A percentile compares a stretch with the other conserved stretches of the same genome.
phyloP scores from a whole-genome alignment of 2,888 invertebrate genomes.

The Brachynemurus nebulosus region DNA sequence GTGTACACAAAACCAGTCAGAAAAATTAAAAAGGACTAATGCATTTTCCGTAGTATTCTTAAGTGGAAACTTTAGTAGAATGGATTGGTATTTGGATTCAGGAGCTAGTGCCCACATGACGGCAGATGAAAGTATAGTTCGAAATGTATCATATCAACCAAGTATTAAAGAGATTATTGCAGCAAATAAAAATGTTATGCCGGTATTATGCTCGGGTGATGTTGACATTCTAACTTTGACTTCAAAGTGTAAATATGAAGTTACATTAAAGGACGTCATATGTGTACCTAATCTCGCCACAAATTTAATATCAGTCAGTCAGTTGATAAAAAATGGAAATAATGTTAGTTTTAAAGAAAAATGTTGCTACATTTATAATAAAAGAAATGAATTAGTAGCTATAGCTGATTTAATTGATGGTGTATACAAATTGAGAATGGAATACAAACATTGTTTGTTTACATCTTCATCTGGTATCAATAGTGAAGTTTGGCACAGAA shows the following conservation, averaged over 20 bases:
- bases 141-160: background rate
- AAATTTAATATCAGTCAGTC: constrained; percentile 16
- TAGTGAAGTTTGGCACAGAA: background rate
- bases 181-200: constrained; percentile 14
- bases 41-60: constrained; percentile 4
- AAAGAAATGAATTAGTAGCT: constrained; percentile 22
- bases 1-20: constrained; percentile 2
- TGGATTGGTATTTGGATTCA: constrained; percentile 4
- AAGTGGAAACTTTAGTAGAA: constrained; percentile 1
- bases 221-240: constrained; percentile 16
- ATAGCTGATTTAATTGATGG: constrained; percentile 9
- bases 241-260: constrained; percentile 11
- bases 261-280: background rate
- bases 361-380: constrained; percentile 13
- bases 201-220: constrained; percentile 17
- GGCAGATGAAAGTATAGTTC: background rate
- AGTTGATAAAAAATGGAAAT: constrained; percentile 20
- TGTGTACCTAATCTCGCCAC: background rate
- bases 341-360: no score
- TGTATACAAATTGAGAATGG: constrained; percentile 16
- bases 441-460: background rate
- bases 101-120: constrained; percentile 8
- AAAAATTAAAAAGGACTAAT: background rate
- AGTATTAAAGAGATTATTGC: constrained; percentile 15
- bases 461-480: background rate